Base-by-base conservation (phyloP, 1,140 invertebrate species). In the Drosophila mayri region DNA sequence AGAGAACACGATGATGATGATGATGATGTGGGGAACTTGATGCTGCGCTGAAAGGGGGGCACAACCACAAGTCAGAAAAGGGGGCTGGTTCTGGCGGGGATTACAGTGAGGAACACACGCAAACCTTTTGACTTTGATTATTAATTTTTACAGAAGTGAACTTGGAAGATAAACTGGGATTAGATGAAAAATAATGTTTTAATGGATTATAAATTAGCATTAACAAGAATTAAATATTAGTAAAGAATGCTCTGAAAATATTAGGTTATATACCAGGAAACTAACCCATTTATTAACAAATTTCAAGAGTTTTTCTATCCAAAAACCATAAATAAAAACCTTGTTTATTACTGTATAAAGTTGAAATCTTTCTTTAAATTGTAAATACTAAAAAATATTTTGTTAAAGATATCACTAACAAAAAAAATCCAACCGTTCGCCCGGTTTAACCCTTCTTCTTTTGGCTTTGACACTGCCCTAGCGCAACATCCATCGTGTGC, bases 1-100 rank as follows among this genome's bases (percentile, higher is more conserved):
- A 66, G 76, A 57, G 66, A 67, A 64, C 22, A 66, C 35, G 61
- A 54, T 40, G 28, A 70, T 54, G 71, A 79, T 43, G 52, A 67
- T 70, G 68, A 70, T 55, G 72, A 73, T 60, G 79, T 81, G 71
- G 62, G 81, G 72, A 85, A 85, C 81, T 74, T 63, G 82, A 81
- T 82, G 83, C 82, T 62, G 35, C 40, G 52, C 43, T 44, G 46
- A 62, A 46, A 14, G 43, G 38, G 58, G 14, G 28, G 40, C 6
- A n/a, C 52, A 81, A 85, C 81, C 81, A 49, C 81, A 85, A 68
- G 22, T 40, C 22, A 35, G 32, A 54, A 68, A 66, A 64, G 35
- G 60, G 20, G 44, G 61, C 28, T 37, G 49, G 47, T n/a, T 35
- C 18, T 25, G 49, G 63, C 22, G 63, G 47, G 62, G 58, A 58